A percentile compares a stretch with the other conserved stretches of the same genome.
These are phyloP conservation scores for Ophion slaviceki DNA, from an alignment of 2,888 invertebrate species.

Conservation along the genomic window DNA sequence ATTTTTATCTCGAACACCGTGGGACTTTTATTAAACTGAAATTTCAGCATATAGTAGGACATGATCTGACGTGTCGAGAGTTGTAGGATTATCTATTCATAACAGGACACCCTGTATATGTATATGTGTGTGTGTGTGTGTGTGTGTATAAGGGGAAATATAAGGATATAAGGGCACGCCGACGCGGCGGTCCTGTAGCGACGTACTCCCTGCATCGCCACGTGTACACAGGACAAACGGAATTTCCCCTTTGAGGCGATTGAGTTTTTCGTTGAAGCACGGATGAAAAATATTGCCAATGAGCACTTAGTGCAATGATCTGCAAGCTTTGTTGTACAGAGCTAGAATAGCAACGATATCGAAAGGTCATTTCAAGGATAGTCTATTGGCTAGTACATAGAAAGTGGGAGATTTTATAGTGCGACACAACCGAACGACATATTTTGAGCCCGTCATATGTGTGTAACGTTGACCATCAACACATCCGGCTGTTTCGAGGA, in stretches of 20 bases:
- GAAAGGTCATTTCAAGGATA: slow-evolving; percentile 11
- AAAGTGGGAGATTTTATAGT: slow-evolving; percentile 33
- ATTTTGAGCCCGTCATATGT: too few species aligned
- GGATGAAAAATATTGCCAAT: slow-evolving; percentile 47
- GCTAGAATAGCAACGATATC: background rate
- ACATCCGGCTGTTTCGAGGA: background rate
- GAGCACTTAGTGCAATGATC: slow-evolving; percentile 15
- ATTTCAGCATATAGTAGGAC: too few species aligned
- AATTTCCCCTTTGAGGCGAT: slow-evolving; percentile 29
- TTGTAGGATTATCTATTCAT: too few species aligned
- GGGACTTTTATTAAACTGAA: too few species aligned
- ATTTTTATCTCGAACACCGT: too few species aligned
- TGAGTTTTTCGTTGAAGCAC: slow-evolving; percentile 46
- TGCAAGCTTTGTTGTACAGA: slow-evolving; percentile 2
- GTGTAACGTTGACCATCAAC: too few species aligned
- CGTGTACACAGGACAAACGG: slow-evolving; percentile 10
- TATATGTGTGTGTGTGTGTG: too few species aligned
- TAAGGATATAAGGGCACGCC: background rate
- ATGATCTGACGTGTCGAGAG: too few species aligned
- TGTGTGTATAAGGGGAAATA: too few species aligned
- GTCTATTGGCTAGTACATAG: background rate
- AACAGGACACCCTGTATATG: too few species aligned
- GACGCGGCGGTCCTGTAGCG: background rate
- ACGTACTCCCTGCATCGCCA: slow-evolving; percentile 20
- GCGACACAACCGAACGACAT: background rate